Conservation (phyloP, 2,113 vertebrate genomes). For the Muscicapa adusta region DNA sequence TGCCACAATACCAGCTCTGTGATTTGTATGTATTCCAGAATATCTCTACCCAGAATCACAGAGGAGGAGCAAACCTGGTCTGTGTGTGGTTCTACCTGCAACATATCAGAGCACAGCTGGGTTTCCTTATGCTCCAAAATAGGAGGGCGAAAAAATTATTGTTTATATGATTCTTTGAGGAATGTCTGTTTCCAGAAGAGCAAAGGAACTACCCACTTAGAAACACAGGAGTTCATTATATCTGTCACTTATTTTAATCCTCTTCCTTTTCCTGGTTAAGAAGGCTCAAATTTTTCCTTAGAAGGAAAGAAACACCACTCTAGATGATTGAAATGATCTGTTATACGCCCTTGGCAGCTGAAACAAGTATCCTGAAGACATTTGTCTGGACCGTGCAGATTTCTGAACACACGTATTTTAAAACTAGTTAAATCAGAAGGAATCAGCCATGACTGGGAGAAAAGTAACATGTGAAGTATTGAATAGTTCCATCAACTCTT, state of each 20-base stretch:
- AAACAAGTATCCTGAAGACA: not conserved
- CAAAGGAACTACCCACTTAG: not conserved
- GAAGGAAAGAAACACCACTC: not conserved
- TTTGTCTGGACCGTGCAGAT: not conserved
- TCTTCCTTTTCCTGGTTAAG: not conserved
- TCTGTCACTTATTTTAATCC: not conserved
- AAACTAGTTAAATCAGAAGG: not conserved
- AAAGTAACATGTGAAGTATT: not conserved
- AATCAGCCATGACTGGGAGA: not conserved
- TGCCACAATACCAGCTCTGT: not conserved
- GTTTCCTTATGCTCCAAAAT: not conserved
- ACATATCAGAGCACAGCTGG: not conserved
- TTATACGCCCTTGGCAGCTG: not conserved
- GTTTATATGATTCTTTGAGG: not conserved
- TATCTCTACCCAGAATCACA: not conserved
- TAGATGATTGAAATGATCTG: not conserved
- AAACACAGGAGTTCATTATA: not conserved
- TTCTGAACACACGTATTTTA: not conserved
- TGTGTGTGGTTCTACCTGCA: not conserved
- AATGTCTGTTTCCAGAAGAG: not conserved
- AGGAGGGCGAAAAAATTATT: not conserved
- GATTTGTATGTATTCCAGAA: not conserved
- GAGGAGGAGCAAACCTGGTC: not conserved
- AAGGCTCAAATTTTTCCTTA: not conserved
- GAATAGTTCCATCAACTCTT: accelerated